Percentiles rank a stretch among this genome's conserved stretches.
phyloP scores from a whole-genome alignment of 2,888 invertebrate species.

The Drosophila neotestacea region DNA sequence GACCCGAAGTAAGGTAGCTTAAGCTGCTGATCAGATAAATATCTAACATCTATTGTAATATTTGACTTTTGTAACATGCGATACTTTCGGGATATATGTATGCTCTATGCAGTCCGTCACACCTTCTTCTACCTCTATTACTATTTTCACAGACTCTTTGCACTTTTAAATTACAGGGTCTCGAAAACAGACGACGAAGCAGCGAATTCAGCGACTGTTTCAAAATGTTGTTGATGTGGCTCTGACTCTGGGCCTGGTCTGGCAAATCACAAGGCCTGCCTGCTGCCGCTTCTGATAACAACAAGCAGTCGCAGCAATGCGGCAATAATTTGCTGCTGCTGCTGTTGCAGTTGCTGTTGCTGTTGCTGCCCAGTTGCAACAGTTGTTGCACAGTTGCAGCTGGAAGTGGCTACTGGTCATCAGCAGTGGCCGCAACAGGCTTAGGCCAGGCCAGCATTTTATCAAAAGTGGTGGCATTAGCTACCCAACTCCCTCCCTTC shows the following conservation, averaged over 20 bases:
- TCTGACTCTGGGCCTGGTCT: conserved; percentile 46
- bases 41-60: no score
- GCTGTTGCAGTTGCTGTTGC: conserved; percentile 49
- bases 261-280: conserved; percentile 66
- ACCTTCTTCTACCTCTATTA: no score
- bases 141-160: no score
- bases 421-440: conserved; percentile 58
- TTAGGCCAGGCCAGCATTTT: conserved; percentile 77
- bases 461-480: conserved; percentile 80
- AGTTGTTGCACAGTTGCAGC: conserved; percentile 37
- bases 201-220: conserved; percentile 43
- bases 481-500: conserved; percentile 16
- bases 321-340: conserved; percentile 45
- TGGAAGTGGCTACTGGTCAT: conserved; percentile 16
- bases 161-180: no score
- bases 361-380: conserved; percentile 60
- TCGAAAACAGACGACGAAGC: conserved; percentile 13
- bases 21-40: no score
- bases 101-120: no score
- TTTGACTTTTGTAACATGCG: no score
- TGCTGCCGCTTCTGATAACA: conserved; percentile 46
- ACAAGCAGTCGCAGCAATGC: conserved; percentile 28
- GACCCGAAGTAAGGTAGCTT: no score
- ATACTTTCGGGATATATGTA: no score
- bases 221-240: conserved; percentile 48